Conservation (phyloP, 2,888 invertebrate species). For the Heliconius erato region DNA sequence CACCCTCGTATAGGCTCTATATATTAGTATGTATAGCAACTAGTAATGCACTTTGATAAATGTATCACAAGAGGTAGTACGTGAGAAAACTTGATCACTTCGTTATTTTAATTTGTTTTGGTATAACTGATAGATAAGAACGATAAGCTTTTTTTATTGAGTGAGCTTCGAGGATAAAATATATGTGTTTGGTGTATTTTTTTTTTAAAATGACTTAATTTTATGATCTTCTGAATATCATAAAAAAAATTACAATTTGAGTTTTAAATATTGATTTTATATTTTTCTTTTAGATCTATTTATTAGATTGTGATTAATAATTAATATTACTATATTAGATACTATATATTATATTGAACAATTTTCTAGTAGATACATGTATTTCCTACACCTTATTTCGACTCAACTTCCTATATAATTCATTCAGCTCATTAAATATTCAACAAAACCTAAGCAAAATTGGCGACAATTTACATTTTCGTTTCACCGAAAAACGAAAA, state of each 20-base stretch:
- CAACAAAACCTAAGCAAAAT: background rate
- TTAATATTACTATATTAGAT: background rate
- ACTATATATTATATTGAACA: too few species aligned
- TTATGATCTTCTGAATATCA: background rate
- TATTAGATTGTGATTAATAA: background rate
- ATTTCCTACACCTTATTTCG: background rate
- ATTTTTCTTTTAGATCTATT: background rate
- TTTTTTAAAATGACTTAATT: background rate
- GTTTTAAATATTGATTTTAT: background rate
- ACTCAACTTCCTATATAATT: background rate
- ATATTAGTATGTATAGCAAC: slow-evolving; percentile 38
- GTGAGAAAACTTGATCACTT: slow-evolving; percentile 18
- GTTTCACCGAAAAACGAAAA: background rate
- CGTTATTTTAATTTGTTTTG: slow-evolving; percentile 16
- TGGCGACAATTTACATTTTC: slow-evolving; percentile 8
- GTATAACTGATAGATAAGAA: background rate
- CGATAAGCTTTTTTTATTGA: background rate
- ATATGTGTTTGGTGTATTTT: background rate
- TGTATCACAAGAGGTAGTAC: slow-evolving; percentile 25
- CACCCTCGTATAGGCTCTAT: slow-evolving; percentile 65
- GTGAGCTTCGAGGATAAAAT: background rate
- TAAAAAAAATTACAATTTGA: background rate
- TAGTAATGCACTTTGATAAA: slow-evolving; percentile 47
- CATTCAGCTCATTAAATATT: slow-evolving; percentile 5
- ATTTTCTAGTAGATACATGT: background rate